These are phyloP conservation scores for Pycnonotus jocosus DNA, from an alignment of 2,113 vertebrate genomes.

Conservation along the genomic window DNA sequence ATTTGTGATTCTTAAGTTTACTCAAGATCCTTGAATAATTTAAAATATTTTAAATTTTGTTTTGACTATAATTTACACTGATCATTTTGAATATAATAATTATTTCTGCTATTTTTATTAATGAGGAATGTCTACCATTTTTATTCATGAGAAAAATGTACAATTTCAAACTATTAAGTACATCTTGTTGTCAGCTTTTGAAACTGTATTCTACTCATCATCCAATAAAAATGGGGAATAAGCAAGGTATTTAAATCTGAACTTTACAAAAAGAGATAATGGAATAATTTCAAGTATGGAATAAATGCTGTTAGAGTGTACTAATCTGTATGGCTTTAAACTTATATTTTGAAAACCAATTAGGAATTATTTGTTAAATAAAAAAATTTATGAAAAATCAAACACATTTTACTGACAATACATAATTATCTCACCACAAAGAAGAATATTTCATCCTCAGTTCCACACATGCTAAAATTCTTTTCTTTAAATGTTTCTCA, in stretches of 20 bases:
- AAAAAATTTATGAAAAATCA: not conserved
- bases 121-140: not conserved
- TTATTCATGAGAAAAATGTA: not conserved
- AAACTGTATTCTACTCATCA: not conserved
- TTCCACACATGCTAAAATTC: not conserved
- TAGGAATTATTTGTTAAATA: not conserved
- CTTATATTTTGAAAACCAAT: not conserved
- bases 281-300: not conserved
- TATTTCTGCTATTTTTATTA: not conserved
- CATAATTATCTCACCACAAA: not conserved
- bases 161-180: not conserved
- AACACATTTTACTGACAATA: not conserved
- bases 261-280: not conserved
- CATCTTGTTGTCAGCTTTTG: not conserved
- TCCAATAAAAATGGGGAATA: not conserved
- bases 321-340: not conserved
- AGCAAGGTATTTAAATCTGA: not conserved
- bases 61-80: not conserved
- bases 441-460: not conserved
- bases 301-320: not conserved
- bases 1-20: not conserved
- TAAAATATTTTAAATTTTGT: not conserved
- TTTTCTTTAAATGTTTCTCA: not conserved
- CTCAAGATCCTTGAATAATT: not conserved
- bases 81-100: not conserved